phyloP scores from a whole-genome alignment of 2,888 invertebrate species.

The Ectemnius continuus region DNA sequence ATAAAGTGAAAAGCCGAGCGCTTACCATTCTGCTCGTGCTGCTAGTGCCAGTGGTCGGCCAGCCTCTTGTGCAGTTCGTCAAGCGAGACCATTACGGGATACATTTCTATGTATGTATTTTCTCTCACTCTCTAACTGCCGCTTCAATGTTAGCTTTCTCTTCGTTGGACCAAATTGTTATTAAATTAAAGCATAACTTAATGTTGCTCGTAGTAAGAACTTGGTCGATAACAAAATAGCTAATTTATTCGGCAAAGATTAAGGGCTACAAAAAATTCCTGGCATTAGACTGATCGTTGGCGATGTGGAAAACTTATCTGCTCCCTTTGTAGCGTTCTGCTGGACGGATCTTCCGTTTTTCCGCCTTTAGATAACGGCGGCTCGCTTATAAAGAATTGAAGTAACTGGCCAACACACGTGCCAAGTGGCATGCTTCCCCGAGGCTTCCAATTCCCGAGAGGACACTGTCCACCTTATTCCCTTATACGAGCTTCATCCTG shows the following conservation, averaged over 20 bases:
- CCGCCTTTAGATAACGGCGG: constrained; percentile 56
- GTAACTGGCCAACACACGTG: constrained; percentile 58
- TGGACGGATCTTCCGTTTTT: constrained; percentile 24
- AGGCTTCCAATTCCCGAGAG: constrained; percentile 53
- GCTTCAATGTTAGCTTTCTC: too few species aligned
- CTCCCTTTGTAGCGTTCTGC: constrained; percentile 21
- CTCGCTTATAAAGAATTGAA: constrained; percentile 68
- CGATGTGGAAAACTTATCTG: constrained; percentile 31
- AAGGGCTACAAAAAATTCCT: too few species aligned
- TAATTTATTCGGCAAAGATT: too few species aligned
- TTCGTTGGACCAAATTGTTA: too few species aligned
- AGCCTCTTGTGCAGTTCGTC: constrained; percentile 32
- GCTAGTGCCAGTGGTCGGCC: constrained; percentile 26
- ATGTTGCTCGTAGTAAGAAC: too few species aligned
- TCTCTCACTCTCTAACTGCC: too few species aligned
- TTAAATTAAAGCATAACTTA: too few species aligned
- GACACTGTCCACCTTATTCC: constrained; percentile 47
- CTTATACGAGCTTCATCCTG: constrained; percentile 28
- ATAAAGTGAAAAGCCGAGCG: constrained; percentile 47
- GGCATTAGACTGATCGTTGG: too few species aligned
- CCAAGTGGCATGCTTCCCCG: constrained; percentile 48
- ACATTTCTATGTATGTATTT: background rate
- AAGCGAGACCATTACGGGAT: constrained; percentile 42
- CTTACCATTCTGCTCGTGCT: constrained; percentile 12
- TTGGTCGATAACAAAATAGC: too few species aligned